Conservation (phyloP, 2,113 vertebrate species). For the Caranx ignobilis region DNA sequence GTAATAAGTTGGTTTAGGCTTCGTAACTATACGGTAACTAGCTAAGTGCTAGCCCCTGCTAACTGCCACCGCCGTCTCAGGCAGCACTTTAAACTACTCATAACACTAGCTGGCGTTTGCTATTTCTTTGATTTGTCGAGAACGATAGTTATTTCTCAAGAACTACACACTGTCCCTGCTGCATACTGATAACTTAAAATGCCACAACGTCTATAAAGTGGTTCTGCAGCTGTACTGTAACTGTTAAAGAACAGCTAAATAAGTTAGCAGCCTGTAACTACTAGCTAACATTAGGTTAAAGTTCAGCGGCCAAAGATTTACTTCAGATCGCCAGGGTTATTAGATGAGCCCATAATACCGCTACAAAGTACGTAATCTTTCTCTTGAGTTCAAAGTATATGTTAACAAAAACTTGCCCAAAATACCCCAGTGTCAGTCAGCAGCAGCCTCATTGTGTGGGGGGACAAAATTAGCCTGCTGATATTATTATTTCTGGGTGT, state of each 20-base stretch:
- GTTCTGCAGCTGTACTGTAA: background rate
- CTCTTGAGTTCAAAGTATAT: background rate
- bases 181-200: rapidly evolving
- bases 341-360: background rate
- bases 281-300: conserved; percentile 47
- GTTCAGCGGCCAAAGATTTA: conserved; percentile 30
- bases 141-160: rapidly evolving
- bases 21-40: background rate
- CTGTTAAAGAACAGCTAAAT: background rate
- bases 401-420: conserved; percentile 23
- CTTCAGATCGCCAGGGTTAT: background rate
- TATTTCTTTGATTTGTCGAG: background rate
- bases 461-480: conserved; percentile 60
- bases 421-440: conserved; percentile 53
- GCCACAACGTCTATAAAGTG: background rate
- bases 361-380: background rate
- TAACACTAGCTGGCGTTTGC: conserved; percentile 19
- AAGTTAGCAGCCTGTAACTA: conserved; percentile 39
- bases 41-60: conserved; percentile 47
- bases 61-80: conserved; percentile 34
- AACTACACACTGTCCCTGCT: too few species aligned
- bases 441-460: conserved; percentile 64
- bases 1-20: background rate
- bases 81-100: conserved; percentile 25
- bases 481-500: conserved; percentile 66